A percentile compares a stretch with the other conserved stretches of the same genome.
phyloP scores from a whole-genome alignment of 2,888 invertebrate genomes.

The Anticlea derivata region DNA sequence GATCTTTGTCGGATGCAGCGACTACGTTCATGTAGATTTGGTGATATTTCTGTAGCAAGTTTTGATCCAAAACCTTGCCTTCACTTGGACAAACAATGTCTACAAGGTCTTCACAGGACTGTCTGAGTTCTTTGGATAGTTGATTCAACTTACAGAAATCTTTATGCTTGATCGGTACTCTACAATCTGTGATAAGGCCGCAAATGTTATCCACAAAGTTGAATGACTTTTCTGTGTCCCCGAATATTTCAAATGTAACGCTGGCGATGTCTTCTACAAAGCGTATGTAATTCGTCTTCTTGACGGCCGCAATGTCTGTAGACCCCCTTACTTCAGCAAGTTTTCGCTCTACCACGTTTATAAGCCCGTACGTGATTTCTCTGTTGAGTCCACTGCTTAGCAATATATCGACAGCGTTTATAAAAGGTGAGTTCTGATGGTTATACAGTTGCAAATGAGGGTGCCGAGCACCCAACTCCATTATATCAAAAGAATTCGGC shows the following conservation, averaged over 20 bases:
- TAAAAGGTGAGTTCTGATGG: slow-evolving; percentile 77
- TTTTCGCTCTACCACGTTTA: slow-evolving; percentile 78
- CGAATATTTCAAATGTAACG: slow-evolving; percentile 77
- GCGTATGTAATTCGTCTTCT: slow-evolving; percentile 74
- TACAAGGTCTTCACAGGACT: slow-evolving; percentile 76
- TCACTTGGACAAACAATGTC: slow-evolving; percentile 57
- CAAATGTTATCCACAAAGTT: slow-evolving; percentile 73
- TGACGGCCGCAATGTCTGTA: slow-evolving; percentile 70
- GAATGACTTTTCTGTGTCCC: slow-evolving; percentile 74
- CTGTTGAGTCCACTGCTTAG: slow-evolving; percentile 77
- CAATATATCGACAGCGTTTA: slow-evolving; percentile 76
- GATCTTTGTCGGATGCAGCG: slow-evolving; percentile 75
- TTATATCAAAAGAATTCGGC: slow-evolving; percentile 76
- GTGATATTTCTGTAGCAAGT: slow-evolving; percentile 69
- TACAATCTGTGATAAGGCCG: slow-evolving; percentile 70
- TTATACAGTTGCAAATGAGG: slow-evolving; percentile 76
- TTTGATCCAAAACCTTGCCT: slow-evolving; percentile 53
- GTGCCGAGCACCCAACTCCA: slow-evolving; percentile 71
- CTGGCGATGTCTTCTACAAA: slow-evolving; percentile 79
- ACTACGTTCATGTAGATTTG: slow-evolving; percentile 80
- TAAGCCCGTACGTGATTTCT: slow-evolving; percentile 78
- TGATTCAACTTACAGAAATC: slow-evolving; percentile 78
- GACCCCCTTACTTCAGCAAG: slow-evolving; percentile 72
- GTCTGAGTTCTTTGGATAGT: slow-evolving; percentile 71
- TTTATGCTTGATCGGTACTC: slow-evolving; percentile 76